Evolutionary conservation across 2,797 vertebrate species (phyloP).

Genomic region (Enteromius argenteus): DNA sequence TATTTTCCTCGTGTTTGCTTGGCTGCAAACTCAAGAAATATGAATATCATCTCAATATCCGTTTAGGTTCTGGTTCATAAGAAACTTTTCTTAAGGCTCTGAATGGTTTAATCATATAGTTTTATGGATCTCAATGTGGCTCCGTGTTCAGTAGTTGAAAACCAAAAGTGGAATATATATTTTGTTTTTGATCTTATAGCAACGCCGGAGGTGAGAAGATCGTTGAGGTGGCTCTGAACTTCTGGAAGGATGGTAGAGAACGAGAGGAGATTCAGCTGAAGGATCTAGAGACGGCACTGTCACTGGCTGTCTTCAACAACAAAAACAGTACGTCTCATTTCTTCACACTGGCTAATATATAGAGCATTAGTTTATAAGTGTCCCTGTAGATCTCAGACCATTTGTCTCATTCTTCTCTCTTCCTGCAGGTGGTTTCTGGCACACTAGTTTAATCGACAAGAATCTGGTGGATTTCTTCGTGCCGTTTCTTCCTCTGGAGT

Average conservation of each 20-base stretch:
- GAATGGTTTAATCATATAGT: no score
- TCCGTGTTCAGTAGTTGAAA: no score
- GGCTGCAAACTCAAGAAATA: no score
- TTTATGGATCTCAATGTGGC: no score
- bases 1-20: no score
- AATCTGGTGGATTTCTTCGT: slow-evolving; percentile 93
- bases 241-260: slow-evolving; percentile 82
- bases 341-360: not conserved
- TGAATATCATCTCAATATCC: no score
- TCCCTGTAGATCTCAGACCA: not conserved
- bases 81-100: no score
- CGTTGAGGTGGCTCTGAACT: slow-evolving; percentile 82
- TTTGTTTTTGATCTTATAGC: slow-evolving; percentile 68
- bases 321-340: slow-evolving; percentile 83
- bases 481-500: slow-evolving; percentile 93
- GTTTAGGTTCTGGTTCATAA: no score
- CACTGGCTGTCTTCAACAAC: slow-evolving; percentile 90
- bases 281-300: slow-evolving; percentile 83
- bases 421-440: slow-evolving; percentile 88
- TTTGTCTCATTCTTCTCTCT: not conserved
- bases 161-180: no score
- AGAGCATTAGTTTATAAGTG: no score
- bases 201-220: slow-evolving; percentile 91
- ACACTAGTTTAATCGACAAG: slow-evolving; percentile 87
- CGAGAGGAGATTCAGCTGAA: slow-evolving; percentile 87